Conservation (phyloP, 2,888 invertebrate genomes). For the Xestia xanthographa region DNA sequence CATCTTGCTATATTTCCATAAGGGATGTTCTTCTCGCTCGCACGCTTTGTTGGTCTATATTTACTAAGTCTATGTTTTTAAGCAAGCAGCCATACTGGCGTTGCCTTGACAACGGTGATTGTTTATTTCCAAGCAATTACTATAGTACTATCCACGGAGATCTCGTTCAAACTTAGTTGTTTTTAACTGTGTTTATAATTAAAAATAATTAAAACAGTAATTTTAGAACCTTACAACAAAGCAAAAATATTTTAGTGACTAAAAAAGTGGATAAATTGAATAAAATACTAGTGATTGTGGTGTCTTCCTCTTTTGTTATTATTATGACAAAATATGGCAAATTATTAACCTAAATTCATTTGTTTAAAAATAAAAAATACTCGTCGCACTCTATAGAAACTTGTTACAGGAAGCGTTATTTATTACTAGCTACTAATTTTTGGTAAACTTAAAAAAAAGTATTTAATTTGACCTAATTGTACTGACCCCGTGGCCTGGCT, state of each 20-base stretch:
- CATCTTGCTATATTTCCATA: too few relatives aligned
- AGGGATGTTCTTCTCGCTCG: too few relatives aligned
- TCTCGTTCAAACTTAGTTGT: neutral
- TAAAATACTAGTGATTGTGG: neutral
- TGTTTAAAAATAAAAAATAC: neutral
- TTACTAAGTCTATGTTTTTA: too few relatives aligned
- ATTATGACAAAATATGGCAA: neutral
- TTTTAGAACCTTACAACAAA: neutral
- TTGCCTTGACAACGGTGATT: slow-evolving; percentile 44
- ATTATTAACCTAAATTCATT: neutral
- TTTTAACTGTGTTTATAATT: slow-evolving; percentile 5
- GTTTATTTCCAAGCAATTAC: slow-evolving; percentile 39
- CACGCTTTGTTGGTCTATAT: too few relatives aligned
- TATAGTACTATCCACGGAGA: neutral
- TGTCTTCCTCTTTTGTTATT: slow-evolving; percentile 17
- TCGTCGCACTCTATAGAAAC: neutral
- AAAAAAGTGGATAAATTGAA: neutral
- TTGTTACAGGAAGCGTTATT: neutral
- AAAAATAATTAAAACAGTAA: neutral
- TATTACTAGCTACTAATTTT: neutral
- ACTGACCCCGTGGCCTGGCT: slow-evolving; percentile 8
- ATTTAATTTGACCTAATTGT: slow-evolving; percentile 34
- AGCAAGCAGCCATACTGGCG: slow-evolving; percentile 36
- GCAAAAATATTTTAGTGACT: neutral
- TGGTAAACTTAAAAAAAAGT: neutral